Evolutionary conservation across 2,113 vertebrate species (phyloP), one percentile per base, ranked within the genome.

Genomic region (Marcusenius ussheri): DNA sequence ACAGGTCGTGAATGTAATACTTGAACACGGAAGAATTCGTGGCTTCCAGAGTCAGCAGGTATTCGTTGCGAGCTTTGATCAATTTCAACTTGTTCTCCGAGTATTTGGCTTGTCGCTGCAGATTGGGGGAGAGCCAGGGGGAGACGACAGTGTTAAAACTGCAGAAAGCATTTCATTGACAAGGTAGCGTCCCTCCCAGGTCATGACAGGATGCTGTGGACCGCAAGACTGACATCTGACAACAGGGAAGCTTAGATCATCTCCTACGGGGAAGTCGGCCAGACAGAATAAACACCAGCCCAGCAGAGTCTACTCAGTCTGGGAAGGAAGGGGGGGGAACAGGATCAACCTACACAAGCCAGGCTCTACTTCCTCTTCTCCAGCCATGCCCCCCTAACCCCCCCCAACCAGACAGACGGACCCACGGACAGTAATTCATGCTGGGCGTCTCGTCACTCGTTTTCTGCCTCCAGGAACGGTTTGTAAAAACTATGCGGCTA

Each of bases 41-140:
- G 45, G 98, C 98, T 95, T 99, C 98, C 89, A 99, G 96, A 15
- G 98, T 99, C 93, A 99, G 96, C 84, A 99, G 96, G 94, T 99
- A 99, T 91, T 99, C 98, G 80, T 99, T 99, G 51, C 98, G 96
- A 0, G 98, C 97, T 96, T 99, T 99, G 95, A 99, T 98, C 3
- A 98, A 99, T 93, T 99, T 99, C 93, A 99, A 96, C 95, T 99
- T 99, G 96, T 99, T 99, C 94, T 99, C 98, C 0, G 98, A 99
- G 92, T 99, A 99, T 93, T 99, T 99, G 92, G 98, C 98, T 95
- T 99, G 98, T 92, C 98, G 98, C 98, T 99, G 94, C 92, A 77
- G 93, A n/a, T 8, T 31, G 9, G 62, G 9, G n/a, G 62, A 66
- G 35, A 77, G 56, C 87, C 8, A 42, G 77, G 58, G 47, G 49